Evolutionary conservation across 2,113 vertebrate species (phyloP).

Genomic region (Pluvialis apricaria): DNA sequence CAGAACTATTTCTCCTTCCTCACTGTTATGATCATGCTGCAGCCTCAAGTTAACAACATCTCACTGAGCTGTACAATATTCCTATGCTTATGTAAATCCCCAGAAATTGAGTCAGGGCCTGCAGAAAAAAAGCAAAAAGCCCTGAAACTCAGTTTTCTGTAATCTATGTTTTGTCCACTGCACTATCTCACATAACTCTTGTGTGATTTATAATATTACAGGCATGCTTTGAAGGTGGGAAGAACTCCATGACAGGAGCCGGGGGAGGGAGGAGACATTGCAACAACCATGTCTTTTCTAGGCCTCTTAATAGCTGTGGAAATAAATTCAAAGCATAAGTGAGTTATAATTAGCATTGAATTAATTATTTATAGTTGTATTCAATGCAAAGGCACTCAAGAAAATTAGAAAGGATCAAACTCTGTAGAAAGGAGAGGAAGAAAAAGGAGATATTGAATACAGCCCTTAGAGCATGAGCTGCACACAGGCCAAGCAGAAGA

Average conservation of each 20-base stretch:
- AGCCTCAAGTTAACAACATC: background rate
- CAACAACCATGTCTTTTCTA: background rate
- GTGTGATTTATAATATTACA: background rate
- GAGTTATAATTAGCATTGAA: background rate
- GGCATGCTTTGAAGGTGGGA: background rate
- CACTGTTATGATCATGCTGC: too few relatives aligned
- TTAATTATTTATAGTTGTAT: background rate
- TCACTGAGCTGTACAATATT: background rate
- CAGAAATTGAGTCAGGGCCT: background rate
- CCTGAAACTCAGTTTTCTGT: background rate
- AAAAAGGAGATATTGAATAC: background rate
- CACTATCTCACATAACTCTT: background rate
- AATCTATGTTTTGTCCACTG: background rate
- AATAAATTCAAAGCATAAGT: background rate
- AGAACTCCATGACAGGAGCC: rapidly evolving
- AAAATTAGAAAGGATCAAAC: background rate
- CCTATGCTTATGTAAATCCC: background rate
- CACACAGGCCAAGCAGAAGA: background rate
- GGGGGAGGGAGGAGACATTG: rapidly evolving
- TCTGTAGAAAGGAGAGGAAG: background rate
- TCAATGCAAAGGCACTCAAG: background rate
- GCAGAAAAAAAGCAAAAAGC: background rate
- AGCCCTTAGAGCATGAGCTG: background rate
- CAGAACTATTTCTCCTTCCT: background rate
- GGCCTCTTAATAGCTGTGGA: background rate